Percentiles rank a stretch among this genome's conserved stretches.
Evolutionary conservation across 2,888 invertebrate species (phyloP).

Genomic region (Ophion obscuratus): DNA sequence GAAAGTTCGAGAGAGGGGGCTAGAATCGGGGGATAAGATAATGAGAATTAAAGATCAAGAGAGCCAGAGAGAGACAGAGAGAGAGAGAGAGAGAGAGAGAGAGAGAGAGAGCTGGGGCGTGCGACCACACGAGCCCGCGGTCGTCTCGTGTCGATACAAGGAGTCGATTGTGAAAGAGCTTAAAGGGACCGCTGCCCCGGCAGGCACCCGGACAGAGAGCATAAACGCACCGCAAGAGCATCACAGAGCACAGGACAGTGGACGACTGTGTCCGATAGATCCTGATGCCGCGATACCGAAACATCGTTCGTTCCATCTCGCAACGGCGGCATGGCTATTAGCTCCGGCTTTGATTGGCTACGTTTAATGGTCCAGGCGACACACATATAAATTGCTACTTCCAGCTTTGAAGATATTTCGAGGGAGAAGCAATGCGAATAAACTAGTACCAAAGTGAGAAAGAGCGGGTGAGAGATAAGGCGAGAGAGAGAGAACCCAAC

Average conservation of each 20-base stretch:
- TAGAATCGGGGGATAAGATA: conserved; percentile 46
- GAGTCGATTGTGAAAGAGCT: conserved; percentile 81
- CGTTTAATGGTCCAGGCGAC: conserved; percentile 82
- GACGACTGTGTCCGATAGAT: conserved; percentile 81
- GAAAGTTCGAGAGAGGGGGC: conserved; percentile 40
- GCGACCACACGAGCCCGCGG: conserved; percentile 66
- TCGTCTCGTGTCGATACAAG: conserved; percentile 82
- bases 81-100: conserved; percentile 54
- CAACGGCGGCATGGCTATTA: conserved; percentile 78
- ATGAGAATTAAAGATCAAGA: conserved; percentile 52
- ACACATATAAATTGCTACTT: conserved; percentile 82
- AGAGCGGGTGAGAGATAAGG: not conserved
- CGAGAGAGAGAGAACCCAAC: not conserved
- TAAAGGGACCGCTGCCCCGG: conserved; percentile 75
- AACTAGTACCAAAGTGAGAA: conserved; percentile 22
- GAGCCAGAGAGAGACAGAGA: conserved; percentile 46
- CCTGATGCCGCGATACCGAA: conserved; percentile 77
- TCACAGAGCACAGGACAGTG: conserved; percentile 75
- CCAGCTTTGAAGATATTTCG: conserved; percentile 81
- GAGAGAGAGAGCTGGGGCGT: conserved; percentile 64
- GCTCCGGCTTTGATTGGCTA: conserved; percentile 82
- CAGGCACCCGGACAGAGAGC: conserved; percentile 63
- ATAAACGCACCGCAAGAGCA: conserved; percentile 64
- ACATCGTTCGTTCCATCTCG: conserved; percentile 79
- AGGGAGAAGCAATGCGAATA: conserved; percentile 68